phyloP scores from a whole-genome alignment of 2,113 vertebrate species.

The Aegotheles bennettii region DNA sequence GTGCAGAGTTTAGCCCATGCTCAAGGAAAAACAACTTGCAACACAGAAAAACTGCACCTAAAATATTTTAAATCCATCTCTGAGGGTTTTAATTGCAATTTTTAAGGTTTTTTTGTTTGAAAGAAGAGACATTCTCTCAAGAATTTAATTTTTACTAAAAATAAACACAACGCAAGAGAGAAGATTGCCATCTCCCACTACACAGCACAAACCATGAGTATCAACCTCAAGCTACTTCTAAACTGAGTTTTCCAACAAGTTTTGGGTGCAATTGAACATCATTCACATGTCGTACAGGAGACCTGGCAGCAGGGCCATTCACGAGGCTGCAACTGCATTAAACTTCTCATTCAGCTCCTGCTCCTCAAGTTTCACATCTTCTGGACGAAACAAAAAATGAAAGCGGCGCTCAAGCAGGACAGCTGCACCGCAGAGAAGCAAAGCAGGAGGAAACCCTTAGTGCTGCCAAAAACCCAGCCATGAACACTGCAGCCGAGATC shows the following conservation, averaged over 20 bases:
- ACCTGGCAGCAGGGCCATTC: accelerated
- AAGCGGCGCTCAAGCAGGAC: neutral
- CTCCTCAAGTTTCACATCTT: neutral
- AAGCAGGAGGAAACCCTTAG: neutral
- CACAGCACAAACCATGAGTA: neutral
- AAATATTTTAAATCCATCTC: neutral
- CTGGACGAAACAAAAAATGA: neutral
- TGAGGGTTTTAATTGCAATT: neutral
- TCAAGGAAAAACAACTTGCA: neutral
- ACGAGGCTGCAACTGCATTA: neutral
- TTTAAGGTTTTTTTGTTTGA: neutral
- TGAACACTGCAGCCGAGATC: accelerated
- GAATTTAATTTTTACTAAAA: neutral
- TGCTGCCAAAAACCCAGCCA: neutral
- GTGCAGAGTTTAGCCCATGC: neutral
- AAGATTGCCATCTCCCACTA: neutral
- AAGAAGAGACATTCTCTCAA: neutral
- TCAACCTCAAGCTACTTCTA: neutral
- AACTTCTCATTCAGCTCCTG: neutral
- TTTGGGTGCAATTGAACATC: neutral
- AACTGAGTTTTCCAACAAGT: accelerated
- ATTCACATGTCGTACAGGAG: neutral
- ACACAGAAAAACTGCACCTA: neutral
- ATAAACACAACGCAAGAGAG: neutral
- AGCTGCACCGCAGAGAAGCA: neutral